A percentile compares a stretch with the other conserved stretches of the same genome.
Conservation (phyloP, 2,888 invertebrate genomes). For the Pandemis cinnamomeana region DNA sequence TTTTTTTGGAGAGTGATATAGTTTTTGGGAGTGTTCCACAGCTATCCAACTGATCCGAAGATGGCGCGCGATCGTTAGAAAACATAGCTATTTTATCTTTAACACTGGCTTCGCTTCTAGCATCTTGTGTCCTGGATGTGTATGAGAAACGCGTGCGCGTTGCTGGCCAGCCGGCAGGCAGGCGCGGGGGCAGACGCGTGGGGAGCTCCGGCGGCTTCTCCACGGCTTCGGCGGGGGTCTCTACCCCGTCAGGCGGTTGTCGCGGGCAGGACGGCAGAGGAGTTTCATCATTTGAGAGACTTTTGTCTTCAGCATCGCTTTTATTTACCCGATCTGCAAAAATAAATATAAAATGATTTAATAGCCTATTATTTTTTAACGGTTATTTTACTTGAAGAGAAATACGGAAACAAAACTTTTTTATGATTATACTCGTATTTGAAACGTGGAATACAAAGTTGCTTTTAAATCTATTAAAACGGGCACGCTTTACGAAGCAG, state of each 20-base stretch:
- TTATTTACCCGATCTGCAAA: constrained; percentile 77
- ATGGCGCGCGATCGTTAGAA: constrained; percentile 82
- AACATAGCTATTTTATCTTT: constrained; percentile 95
- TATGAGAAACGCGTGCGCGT: constrained; percentile 73
- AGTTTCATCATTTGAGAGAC: constrained; percentile 78
- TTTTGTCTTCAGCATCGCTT: constrained; percentile 79
- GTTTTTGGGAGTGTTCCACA: constrained; percentile 74
- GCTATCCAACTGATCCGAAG: constrained; percentile 74
- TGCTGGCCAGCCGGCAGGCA: constrained; percentile 64
- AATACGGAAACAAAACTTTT: not conserved
- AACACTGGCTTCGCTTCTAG: constrained; percentile 91
- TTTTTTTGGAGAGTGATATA: constrained; percentile 64
- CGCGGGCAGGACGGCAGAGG: constrained; percentile 86
- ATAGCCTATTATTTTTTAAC: not conserved
- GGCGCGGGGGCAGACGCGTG: constrained; percentile 68
- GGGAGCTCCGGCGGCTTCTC: constrained; percentile 81
- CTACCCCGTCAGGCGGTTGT: constrained; percentile 93
- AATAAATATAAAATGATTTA: constrained; percentile 40
- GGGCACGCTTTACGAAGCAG: not conserved
- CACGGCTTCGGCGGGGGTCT: constrained; percentile 89
- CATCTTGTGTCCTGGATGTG: constrained; percentile 88
- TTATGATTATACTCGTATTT: not conserved
- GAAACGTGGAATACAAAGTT: not conserved
- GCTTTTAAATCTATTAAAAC: constrained; percentile 9
- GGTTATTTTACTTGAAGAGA: not conserved